These are phyloP conservation scores for Sarcoramphus papa DNA, from an alignment of 2,797 vertebrate species.

Conservation along the genomic window DNA sequence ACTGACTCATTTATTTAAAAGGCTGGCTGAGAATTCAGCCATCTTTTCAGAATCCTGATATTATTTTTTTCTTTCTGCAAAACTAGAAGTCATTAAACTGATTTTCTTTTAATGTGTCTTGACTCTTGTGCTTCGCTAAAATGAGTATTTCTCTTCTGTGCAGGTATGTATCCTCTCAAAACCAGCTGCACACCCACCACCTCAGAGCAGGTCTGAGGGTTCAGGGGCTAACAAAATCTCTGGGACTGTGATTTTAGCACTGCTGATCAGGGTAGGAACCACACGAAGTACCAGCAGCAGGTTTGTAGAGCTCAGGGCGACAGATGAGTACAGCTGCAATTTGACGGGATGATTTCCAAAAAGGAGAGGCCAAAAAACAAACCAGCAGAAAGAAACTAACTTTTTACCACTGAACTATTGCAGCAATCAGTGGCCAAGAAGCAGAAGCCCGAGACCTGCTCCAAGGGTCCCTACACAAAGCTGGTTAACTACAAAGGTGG, in stretches of 20 bases:
- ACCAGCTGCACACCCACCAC: neutral
- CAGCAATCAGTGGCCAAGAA: neutral
- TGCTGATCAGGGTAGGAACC: neutral
- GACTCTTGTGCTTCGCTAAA: neutral
- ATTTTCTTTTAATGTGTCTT: neutral
- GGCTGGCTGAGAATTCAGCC: neutral
- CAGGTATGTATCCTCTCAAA: neutral
- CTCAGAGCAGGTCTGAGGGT: neutral
- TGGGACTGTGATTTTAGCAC: neutral
- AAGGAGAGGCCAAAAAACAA: neutral
- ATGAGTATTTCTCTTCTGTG: neutral
- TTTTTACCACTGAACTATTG: neutral
- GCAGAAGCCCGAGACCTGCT: neutral
- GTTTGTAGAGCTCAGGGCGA: neutral
- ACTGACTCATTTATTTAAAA: neutral
- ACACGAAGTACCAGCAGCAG: neutral
- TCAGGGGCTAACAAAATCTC: neutral
- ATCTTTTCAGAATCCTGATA: neutral
- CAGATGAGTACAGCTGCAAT: neutral
- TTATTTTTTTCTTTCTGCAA: neutral
- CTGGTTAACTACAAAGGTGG: neutral
- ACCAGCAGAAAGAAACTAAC: neutral
- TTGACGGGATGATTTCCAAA: neutral
- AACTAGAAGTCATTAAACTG: neutral
- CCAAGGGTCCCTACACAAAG: neutral